Evolutionary conservation across 2,113 vertebrate genomes (phyloP).

Genomic region (Callipepla californica): DNA sequence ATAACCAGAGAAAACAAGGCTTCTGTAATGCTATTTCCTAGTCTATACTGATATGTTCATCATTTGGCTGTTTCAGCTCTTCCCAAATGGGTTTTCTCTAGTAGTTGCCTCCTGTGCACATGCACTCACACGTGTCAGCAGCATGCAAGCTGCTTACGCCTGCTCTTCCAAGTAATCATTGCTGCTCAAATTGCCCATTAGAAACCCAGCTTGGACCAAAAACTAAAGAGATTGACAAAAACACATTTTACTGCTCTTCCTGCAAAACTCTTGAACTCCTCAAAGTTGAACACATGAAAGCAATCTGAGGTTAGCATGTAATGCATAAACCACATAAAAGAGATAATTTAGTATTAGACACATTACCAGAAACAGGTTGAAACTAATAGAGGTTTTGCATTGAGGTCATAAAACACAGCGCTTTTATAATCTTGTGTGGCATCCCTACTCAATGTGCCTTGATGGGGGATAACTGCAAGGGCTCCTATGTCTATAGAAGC

Average conservation of each 20-base stretch:
- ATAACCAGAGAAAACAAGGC: not conserved
- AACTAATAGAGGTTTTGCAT: conserved; percentile 49
- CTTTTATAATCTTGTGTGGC: not conserved
- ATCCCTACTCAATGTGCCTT: not conserved
- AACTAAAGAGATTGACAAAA: conserved; percentile 40
- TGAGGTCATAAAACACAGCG: conserved; percentile 27
- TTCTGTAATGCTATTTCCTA: not conserved
- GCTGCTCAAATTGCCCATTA: not conserved
- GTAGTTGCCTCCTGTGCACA: not conserved
- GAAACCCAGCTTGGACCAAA: conserved; percentile 29
- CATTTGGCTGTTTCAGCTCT: not conserved
- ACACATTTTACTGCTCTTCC: conserved; percentile 20
- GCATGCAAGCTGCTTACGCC: not conserved
- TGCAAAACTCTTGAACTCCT: conserved; percentile 56
- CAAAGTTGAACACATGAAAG: conserved; percentile 56
- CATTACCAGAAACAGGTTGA: conserved; percentile 52
- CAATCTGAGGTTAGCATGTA: conserved; percentile 15
- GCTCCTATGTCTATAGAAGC: not conserved
- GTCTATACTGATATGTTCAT: not conserved
- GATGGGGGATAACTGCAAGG: not conserved
- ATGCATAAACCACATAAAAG: conserved; percentile 61
- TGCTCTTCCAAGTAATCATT: conserved; percentile 9
- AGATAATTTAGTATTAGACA: conserved; percentile 49
- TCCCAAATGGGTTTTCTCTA: not conserved
- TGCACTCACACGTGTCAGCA: not conserved